A percentile compares a stretch with the other conserved stretches of the same genome.
Conservation (phyloP, 2,888 invertebrate species). For the Ophioninae sp. region DNA sequence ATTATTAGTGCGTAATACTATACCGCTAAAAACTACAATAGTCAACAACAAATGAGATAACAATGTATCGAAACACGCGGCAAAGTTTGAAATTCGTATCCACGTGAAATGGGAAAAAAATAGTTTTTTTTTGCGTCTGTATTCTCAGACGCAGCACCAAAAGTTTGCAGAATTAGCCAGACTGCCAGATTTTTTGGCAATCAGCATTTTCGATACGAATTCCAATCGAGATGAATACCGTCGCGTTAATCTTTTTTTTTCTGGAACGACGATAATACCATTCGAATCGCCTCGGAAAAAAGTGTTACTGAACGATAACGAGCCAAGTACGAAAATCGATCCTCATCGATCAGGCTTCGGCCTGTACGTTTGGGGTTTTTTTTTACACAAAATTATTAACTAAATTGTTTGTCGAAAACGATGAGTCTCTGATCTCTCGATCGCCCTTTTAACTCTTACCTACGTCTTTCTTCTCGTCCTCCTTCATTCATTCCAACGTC, state of each 20-base stretch:
- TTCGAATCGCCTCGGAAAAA: slow-evolving; percentile 12
- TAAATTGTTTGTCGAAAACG: slow-evolving; percentile 53
- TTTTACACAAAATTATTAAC: slow-evolving; percentile 40
- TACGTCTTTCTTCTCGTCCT: slow-evolving; percentile 22
- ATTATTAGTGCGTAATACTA: slow-evolving; percentile 66
- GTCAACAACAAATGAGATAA: slow-evolving; percentile 78
- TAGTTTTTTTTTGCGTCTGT: slow-evolving; percentile 48
- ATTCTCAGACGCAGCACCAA: slow-evolving; percentile 25
- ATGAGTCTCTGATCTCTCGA: slow-evolving; percentile 61
- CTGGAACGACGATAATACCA: slow-evolving; percentile 1
- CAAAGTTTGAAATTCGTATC: slow-evolving; percentile 59
- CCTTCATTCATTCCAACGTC: slow-evolving; percentile 47
- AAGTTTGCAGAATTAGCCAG: slow-evolving; percentile 14
- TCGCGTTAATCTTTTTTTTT: slow-evolving; percentile 43
- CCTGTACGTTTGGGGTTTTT: slow-evolving; percentile 22
- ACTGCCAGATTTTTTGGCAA: neutral
- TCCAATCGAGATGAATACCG: slow-evolving; percentile 61
- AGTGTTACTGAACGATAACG: slow-evolving; percentile 38
- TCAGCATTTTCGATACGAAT: slow-evolving; percentile 60
- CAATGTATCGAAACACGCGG: slow-evolving; percentile 72
- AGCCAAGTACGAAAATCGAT: slow-evolving; percentile 41
- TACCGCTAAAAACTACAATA: slow-evolving; percentile 73
- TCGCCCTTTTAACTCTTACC: slow-evolving; percentile 29
- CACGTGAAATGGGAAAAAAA: slow-evolving; percentile 31
- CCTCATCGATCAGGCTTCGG: slow-evolving; percentile 27